These are phyloP conservation scores for Hydrotaea diabolus DNA, from an alignment of 2,888 invertebrate species.

Conservation along the genomic window DNA sequence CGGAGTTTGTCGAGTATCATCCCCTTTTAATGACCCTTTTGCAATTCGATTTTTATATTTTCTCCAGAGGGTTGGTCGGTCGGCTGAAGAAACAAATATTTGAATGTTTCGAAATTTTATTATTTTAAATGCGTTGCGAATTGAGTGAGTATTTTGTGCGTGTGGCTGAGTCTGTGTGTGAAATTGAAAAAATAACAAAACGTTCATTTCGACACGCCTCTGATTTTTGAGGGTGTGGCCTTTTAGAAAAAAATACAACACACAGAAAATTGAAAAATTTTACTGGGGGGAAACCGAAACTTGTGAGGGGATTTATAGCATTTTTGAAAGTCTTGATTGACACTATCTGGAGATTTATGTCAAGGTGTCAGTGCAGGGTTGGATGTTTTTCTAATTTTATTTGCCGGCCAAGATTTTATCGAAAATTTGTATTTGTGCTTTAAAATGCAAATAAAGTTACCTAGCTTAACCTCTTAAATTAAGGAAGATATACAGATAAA, in stretches of 20 bases:
- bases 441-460: too few relatives aligned
- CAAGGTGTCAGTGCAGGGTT: not conserved
- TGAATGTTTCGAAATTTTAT: slow-evolving; percentile 29
- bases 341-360: not conserved
- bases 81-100: not conserved
- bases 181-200: slow-evolving; percentile 27
- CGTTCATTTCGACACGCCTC: not conserved
- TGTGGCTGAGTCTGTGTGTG: not conserved
- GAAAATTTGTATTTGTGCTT: too few relatives aligned
- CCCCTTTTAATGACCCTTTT: not conserved
- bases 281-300: not conserved
- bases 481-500: too few relatives aligned
- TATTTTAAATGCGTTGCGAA: slow-evolving; percentile 32
- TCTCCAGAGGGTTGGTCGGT: not conserved
- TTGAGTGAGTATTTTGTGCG: slow-evolving; percentile 25
- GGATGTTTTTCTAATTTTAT: not conserved
- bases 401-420: too few relatives aligned
- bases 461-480: too few relatives aligned
- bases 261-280: too few relatives aligned
- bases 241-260: not conserved
- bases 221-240: slow-evolving; percentile 10
- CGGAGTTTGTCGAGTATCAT: not conserved
- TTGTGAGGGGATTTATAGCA: not conserved
- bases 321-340: not conserved
- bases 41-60: not conserved